Evolutionary conservation across 2,797 vertebrate genomes (phyloP).

Genomic region (Pogonophryne albipinna): DNA sequence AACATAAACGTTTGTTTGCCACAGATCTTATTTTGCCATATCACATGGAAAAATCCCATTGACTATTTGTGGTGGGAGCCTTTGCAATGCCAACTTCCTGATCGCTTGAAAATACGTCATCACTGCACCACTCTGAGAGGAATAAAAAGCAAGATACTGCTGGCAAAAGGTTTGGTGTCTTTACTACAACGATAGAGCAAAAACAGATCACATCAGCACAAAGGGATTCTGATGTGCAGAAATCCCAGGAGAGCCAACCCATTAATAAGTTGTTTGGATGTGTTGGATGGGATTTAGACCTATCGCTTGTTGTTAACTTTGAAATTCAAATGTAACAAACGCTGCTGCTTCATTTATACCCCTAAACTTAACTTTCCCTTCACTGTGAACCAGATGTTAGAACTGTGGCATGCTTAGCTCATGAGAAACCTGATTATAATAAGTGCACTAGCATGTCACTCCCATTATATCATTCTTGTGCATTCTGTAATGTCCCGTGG

Average conservation of each 20-base stretch:
- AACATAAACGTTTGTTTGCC: too few relatives aligned
- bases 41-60: too few relatives aligned
- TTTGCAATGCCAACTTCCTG: too few relatives aligned
- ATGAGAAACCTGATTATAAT: conserved; percentile 73
- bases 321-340: neutral
- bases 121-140: too few relatives aligned
- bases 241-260: neutral
- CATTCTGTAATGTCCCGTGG: conserved; percentile 68
- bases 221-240: neutral
- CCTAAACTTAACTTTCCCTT: neutral
- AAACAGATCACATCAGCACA: neutral
- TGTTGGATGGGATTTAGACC: neutral
- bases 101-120: too few relatives aligned
- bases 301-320: neutral
- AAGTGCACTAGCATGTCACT: conserved; percentile 64
- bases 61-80: too few relatives aligned
- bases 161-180: neutral
- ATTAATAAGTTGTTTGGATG: neutral
- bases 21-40: too few relatives aligned
- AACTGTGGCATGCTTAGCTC: conserved; percentile 21
- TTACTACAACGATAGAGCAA: neutral
- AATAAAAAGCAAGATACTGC: too few relatives aligned
- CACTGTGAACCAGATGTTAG: conserved; percentile 20
- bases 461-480: conserved; percentile 65
- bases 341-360: neutral